Percentiles rank a stretch among this genome's conserved stretches.
Conservation (phyloP, 2,888 invertebrate genomes). For the Hedya salicella region DNA sequence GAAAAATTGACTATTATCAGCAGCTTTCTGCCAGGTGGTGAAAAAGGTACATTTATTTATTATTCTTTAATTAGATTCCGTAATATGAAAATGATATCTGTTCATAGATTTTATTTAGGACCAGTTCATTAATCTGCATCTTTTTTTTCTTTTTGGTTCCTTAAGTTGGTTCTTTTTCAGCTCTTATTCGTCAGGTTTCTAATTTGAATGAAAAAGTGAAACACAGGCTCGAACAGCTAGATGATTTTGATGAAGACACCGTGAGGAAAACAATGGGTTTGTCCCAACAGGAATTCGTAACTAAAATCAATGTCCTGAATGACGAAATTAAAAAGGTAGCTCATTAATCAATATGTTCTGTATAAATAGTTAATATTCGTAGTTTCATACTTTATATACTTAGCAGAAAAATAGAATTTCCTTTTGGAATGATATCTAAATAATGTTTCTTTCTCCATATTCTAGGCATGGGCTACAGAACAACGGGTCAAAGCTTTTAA, state of each 20-base stretch:
- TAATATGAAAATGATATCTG: background rate
- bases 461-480: conserved; percentile 96
- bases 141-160: conserved; percentile 60
- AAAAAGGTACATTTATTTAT: conserved; percentile 86
- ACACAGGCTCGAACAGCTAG: conserved; percentile 95
- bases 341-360: background rate
- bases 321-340: conserved; percentile 91
- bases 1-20: conserved; percentile 96
- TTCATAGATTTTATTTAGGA: background rate
- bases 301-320: conserved; percentile 95
- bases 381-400: too few species aligned
- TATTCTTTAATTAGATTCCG: background rate
- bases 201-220: conserved; percentile 94
- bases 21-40: conserved; percentile 93
- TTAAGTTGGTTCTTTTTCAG: conserved; percentile 85
- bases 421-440: too few species aligned
- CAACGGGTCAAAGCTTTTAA: conserved; percentile 98
- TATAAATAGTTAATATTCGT: too few species aligned
- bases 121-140: conserved; percentile 30
- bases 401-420: too few species aligned
- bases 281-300: conserved; percentile 96
- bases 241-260: conserved; percentile 96
- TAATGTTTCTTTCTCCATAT: too few species aligned
- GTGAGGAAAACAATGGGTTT: conserved; percentile 94
- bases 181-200: conserved; percentile 92